These are phyloP conservation scores for Eristalis intricaria DNA, from an alignment of 2,888 invertebrate species.

Conservation along the genomic window DNA sequence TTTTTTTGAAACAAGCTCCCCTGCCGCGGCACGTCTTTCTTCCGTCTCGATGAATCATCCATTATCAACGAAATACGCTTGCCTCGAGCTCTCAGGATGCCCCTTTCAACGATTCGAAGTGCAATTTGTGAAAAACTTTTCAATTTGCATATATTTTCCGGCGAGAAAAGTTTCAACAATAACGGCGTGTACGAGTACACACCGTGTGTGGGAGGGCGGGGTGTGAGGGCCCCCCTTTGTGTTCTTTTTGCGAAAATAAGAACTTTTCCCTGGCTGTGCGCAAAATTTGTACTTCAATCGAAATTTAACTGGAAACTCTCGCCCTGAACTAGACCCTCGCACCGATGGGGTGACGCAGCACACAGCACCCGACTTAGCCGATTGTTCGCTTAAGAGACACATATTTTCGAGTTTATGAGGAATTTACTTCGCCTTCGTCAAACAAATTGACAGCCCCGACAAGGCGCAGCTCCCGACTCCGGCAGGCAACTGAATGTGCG, in stretches of 20 bases:
- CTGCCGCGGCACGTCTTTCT: neutral
- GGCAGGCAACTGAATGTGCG: neutral
- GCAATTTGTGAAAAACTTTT: constrained; percentile 50
- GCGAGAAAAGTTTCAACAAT: constrained; percentile 10
- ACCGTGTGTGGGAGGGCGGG: neutral
- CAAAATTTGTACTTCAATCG: constrained; percentile 48
- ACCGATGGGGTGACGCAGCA: neutral
- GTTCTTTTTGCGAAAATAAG: constrained; percentile 7
- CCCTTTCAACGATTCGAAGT: constrained; percentile 1
- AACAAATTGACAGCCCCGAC: constrained; percentile 47
- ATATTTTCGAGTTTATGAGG: constrained; percentile 49
- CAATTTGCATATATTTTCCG: constrained; percentile 44
- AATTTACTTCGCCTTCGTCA: constrained; percentile 53
- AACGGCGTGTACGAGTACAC: neutral
- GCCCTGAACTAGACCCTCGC: neutral
- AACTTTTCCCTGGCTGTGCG: constrained; percentile 24
- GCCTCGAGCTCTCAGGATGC: neutral
- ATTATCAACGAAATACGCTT: constrained; percentile 16
- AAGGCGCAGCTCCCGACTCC: neutral
- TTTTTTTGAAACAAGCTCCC: neutral
- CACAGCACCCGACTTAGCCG: neutral
- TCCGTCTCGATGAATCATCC: constrained; percentile 2
- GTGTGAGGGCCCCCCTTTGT: neutral
- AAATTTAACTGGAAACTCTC: neutral
- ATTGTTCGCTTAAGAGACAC: constrained; percentile 32